Conservation (phyloP, 2,113 vertebrate genomes). For the Zosterops hypoxanthus region DNA sequence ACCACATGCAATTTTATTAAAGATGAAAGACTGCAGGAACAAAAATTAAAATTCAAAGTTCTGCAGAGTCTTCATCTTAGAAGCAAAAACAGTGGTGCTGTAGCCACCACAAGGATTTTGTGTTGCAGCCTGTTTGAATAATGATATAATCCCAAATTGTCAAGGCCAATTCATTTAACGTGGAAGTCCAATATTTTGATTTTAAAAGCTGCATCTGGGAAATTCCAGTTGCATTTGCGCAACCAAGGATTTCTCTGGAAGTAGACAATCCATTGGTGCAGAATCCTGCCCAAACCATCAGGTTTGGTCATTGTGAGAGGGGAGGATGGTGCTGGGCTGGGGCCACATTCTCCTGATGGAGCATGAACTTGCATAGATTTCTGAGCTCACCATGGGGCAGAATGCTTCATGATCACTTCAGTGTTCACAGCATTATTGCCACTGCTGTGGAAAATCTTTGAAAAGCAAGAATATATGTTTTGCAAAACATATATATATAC, state of each 20-base stretch:
- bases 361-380: accelerated
- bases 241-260: not conserved
- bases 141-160: not conserved
- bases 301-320: not conserved
- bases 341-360: not conserved
- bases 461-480: conserved; percentile 56
- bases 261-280: not conserved
- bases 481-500: conserved; percentile 22
- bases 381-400: not conserved
- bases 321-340: not conserved
- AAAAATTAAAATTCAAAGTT: not conserved
- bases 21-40: not conserved
- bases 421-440: not conserved
- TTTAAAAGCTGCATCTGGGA: not conserved
- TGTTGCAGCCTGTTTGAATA: not conserved
- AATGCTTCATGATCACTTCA: not conserved
- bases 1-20: conserved; percentile 12
- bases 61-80: conserved; percentile 32
- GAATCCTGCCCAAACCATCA: not conserved
- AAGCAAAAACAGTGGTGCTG: not conserved
- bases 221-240: not conserved
- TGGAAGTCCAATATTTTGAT: not conserved
- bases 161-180: accelerated
- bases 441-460: not conserved
- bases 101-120: not conserved